Base-by-base conservation (phyloP, 2,113 vertebrate genomes). In the Pogona vitticeps region DNA sequence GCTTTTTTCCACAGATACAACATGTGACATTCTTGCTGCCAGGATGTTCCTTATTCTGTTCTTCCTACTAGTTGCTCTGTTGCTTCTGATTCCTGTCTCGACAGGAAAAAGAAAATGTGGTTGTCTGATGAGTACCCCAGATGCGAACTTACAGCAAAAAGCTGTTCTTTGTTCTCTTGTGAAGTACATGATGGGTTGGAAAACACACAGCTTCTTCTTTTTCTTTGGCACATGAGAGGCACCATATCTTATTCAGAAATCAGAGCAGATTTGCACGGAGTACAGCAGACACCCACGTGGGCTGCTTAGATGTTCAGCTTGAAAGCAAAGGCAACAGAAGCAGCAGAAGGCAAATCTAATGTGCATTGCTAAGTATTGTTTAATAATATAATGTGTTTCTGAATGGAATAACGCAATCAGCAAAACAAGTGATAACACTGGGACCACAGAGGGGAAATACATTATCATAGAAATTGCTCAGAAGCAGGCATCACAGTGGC, bases 241-340 rank as follows among this genome's bases (percentile, higher is more conserved):
- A 63, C 7, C 18, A 9, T 28, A 21, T 73, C 33, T 82, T 61
- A 76, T 63, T 89, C 31, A 58, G 18, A 83, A 89, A 78, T 86
- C 87, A 76, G 72, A 86, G 40, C 7, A 23, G 23, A 77, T 77
- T 84, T 58, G 1, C 33, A 65, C 82, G 83, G 82, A 80, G 5
- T 56, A 76, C 38, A 83, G 73, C 33, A 88, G 81, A n/a, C 15
- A 80, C 5, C 59, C 1, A 82, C 72, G 92, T 86, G 84, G 15
- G 86, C 59, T 28, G 31, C 33, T 71, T 91, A 81, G 38, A 84
- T 87, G 18, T 86, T 90, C 52, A 77, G 36, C 3, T 61, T 88
- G 72, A 92, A 85, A 92, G 80, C 81, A 82, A 20, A 73, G 82
- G 81, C 58, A 87, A 88, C 75, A 18, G 3, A 42, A 82, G 61